Conservation (phyloP, 2,797 vertebrate genomes). For the Manis pentadactyla region DNA sequence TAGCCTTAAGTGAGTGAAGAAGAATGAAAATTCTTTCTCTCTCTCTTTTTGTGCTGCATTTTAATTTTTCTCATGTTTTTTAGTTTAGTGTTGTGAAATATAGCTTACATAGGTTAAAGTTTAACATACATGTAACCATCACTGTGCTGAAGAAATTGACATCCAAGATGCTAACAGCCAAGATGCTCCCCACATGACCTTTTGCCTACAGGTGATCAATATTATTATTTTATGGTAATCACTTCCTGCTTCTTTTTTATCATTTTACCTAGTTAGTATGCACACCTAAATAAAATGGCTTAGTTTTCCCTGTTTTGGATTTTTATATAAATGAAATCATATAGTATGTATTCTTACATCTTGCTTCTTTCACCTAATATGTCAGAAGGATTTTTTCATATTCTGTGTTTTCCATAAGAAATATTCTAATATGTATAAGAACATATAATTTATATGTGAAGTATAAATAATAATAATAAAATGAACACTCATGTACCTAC, state of each 20-base stretch:
- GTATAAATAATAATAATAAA: conserved; percentile 14
- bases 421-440: not conserved
- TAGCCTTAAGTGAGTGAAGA: not conserved
- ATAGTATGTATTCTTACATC: not conserved
- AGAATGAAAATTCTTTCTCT: not conserved
- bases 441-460: not conserved
- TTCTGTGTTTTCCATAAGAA: not conserved
- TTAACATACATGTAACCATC: not conserved
- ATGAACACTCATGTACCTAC: not conserved
- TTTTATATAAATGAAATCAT: not conserved
- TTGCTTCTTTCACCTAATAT: not conserved
- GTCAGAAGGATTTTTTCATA: not conserved
- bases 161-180: not conserved
- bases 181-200: not conserved
- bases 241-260: not conserved
- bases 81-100: conserved; percentile 23
- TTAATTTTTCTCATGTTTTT: not conserved
- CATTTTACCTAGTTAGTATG: not conserved
- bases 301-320: not conserved
- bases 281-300: not conserved
- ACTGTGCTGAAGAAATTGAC: not conserved
- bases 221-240: not conserved
- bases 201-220: not conserved
- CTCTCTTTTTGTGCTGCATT: not conserved
- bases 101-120: not conserved